These are phyloP conservation scores for Argyresthia goedartella DNA, from an alignment of 2,888 invertebrate genomes.

Conservation along the genomic window DNA sequence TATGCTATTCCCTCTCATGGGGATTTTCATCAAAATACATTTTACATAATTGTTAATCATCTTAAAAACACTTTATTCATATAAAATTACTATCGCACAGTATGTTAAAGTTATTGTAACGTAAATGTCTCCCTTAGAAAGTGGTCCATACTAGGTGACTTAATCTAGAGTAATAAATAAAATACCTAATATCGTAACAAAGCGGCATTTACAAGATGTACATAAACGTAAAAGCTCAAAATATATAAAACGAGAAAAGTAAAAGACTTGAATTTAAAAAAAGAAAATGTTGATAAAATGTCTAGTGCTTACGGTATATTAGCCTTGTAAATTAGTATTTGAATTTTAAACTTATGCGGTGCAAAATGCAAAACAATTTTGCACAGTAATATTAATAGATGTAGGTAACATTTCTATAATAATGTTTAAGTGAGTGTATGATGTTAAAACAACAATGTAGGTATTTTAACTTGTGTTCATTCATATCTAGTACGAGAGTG, in stretches of 20 bases:
- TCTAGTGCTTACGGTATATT: constrained; percentile 27
- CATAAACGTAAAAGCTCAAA: constrained; percentile 62
- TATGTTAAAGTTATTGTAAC: constrained; percentile 7
- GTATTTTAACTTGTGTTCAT: background rate
- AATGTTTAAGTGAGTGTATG: no score
- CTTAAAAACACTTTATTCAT: constrained; percentile 5
- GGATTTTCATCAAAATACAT: constrained; percentile 11
- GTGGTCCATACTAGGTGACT: constrained; percentile 70
- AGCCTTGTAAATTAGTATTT: constrained; percentile 46
- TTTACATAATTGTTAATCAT: no score
- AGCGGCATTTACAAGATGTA: constrained; percentile 26
- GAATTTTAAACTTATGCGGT: constrained; percentile 25
- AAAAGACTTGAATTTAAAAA: constrained; percentile 61
- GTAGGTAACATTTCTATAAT: background rate
- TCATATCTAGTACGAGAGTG: background rate
- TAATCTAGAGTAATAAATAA: constrained; percentile 65
- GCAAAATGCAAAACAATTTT: background rate
- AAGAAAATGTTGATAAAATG: constrained; percentile 26
- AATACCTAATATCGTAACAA: constrained; percentile 42
- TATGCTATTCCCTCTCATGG: no score
- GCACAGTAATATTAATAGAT: background rate
- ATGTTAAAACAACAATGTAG: background rate
- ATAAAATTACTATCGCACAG: constrained; percentile 14
- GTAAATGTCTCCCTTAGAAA: constrained; percentile 43
- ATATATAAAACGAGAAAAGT: constrained; percentile 40